Evolutionary conservation across 2,797 vertebrate genomes (phyloP).

Genomic region (Sciurus carolinensis): DNA sequence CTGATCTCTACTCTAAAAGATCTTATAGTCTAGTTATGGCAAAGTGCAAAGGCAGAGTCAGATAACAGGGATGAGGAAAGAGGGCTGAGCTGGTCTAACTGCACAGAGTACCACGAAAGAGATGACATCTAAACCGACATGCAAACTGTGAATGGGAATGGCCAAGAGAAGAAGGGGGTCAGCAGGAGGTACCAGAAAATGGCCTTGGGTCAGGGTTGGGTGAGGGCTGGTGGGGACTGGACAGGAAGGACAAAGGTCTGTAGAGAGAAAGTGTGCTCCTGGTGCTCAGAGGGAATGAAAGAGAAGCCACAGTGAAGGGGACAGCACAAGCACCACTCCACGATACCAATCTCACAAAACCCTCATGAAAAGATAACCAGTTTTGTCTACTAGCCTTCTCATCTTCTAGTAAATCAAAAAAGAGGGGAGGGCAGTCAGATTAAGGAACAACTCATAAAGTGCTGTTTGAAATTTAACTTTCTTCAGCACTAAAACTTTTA

Average conservation of each 20-base stretch:
- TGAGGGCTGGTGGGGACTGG: rapidly evolving
- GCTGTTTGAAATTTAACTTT: slow-evolving; percentile 27
- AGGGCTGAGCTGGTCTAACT: background rate
- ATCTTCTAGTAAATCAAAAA: slow-evolving; percentile 39
- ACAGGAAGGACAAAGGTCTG: background rate
- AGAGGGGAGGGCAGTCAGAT: background rate
- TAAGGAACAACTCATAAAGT: background rate
- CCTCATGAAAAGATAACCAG: background rate
- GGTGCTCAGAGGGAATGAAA: background rate
- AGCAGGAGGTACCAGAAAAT: background rate
- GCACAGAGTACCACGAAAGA: background rate
- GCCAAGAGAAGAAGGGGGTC: background rate
- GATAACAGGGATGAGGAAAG: background rate
- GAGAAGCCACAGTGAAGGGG: background rate
- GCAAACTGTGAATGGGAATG: background rate
- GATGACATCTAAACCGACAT: background rate
- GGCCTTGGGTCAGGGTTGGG: background rate
- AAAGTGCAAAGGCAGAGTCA: background rate
- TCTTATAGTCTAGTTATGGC: background rate
- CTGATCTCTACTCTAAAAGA: background rate
- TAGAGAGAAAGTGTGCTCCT: background rate
- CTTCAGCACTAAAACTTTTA: background rate
- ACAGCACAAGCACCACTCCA: background rate
- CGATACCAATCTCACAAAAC: background rate
- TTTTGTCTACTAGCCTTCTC: background rate